Conservation (phyloP, 2,113 vertebrate genomes). For the Hippotragus niger region DNA sequence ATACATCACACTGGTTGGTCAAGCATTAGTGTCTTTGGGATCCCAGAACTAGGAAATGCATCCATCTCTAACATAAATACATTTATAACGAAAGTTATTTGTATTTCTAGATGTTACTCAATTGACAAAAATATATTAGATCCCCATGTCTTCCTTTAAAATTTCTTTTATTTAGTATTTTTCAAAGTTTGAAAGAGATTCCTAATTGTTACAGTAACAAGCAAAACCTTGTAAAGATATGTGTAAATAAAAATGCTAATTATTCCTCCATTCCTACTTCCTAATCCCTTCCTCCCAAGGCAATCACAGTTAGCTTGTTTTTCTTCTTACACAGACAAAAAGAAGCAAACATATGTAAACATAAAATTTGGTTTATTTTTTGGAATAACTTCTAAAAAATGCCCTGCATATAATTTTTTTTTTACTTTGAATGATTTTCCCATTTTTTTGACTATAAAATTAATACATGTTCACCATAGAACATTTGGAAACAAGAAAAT, state of each 20-base stretch:
- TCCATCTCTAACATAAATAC: not conserved
- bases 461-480: conserved; percentile 2
- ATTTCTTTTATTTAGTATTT: not conserved
- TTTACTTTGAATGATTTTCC: not conserved
- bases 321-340: conserved; percentile 16
- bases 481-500: not conserved
- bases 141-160: conserved; percentile 1
- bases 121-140: conserved; percentile 6
- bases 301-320: not conserved
- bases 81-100: not conserved
- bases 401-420: not conserved
- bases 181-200: conserved; percentile 5
- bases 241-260: conserved; percentile 1
- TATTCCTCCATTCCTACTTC: not conserved
- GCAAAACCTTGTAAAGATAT: not conserved
- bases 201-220: not conserved
- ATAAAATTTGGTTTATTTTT: not conserved
- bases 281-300: not conserved
- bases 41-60: not conserved
- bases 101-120: not conserved
- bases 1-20: not conserved
- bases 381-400: conserved; percentile 1
- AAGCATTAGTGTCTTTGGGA: not conserved
- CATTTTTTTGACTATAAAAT: not conserved
- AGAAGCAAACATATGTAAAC: not conserved